Evolutionary conservation across 2,888 invertebrate species (phyloP), one percentile per base, ranked within the genome.

Genomic region (Beris chalybata): DNA sequence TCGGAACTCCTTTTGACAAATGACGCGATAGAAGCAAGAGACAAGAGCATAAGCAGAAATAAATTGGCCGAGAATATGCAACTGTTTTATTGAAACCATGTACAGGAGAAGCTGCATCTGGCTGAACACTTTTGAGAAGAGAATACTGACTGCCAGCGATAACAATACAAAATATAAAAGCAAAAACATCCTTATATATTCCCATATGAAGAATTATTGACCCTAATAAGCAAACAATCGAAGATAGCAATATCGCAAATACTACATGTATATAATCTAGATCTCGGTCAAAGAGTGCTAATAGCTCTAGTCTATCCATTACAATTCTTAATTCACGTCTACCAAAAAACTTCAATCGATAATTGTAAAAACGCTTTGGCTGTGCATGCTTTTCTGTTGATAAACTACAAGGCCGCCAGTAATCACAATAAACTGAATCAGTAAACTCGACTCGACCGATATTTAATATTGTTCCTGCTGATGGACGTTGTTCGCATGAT

Each of bases 141-240:
- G 96, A 97, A 81, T 98, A 99, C 80, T 99, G 99, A 75, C 97
- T 95, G 13, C 96, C 92, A 1, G 98, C 98, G 74, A 97, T 95
- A n/a, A 97, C 93, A 74, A 97, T 92, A 82, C 97, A 97, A 80
- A 99, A 95, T 76, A 96, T 84, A 79, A 98, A 93, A 13, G 97
- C 93, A 74, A 90, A 91, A 64, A 97, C 86, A 78, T 99, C 98
- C 74, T 89, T 88, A 82, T 95, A 98, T 78, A 95, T 92, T 57
- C 91, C 90, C 54, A 89, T 84, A 75, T 91, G 90, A 6, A 97
- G 83, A 38, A 97, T 86, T 69, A 89, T 83, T 0, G 94, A 90
- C 2, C 97, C 96, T 61, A 97, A 83, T 56, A 92, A 85, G 3
- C 95, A 91, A 2, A 98, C 97, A 71, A 89, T 79, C 43, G 92